These are phyloP conservation scores for Phoxinus dragarum DNA, from an alignment of 2,797 vertebrate genomes.

Conservation along the genomic window DNA sequence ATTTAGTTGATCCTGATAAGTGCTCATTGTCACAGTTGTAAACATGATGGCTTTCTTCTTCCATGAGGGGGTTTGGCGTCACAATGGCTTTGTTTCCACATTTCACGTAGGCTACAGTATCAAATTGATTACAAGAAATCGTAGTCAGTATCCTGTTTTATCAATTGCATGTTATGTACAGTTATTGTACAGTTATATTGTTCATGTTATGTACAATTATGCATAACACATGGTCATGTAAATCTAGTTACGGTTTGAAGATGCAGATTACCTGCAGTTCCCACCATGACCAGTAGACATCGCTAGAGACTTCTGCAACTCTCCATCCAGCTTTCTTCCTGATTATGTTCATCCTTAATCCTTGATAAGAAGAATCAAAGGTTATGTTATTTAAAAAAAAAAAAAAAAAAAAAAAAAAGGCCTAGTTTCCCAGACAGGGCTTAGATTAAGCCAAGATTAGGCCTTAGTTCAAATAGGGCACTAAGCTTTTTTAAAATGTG, in stretches of 20 bases:
- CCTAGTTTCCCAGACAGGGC: too few relatives aligned
- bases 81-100: too few relatives aligned
- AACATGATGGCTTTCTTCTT: too few relatives aligned
- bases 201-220: neutral
- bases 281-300: conserved; percentile 1
- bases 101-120: neutral
- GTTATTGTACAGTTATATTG: too few relatives aligned
- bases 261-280: conserved; percentile 13
- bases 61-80: too few relatives aligned
- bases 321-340: neutral
- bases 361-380: neutral
- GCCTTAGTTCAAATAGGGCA: too few relatives aligned
- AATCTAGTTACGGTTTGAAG: neutral
- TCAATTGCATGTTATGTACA: neutral
- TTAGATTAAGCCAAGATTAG: too few relatives aligned
- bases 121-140: neutral
- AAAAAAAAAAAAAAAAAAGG: too few relatives aligned
- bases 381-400: neutral
- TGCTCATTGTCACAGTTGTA: neutral
- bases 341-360: neutral
- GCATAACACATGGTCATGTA: neutral
- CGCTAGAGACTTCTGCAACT: conserved; percentile 2
- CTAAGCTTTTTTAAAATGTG: too few relatives aligned
- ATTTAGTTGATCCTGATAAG: neutral
- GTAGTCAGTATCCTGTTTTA: neutral